Conservation (phyloP, 2,888 invertebrate species). For the Epinotia brunnichana region DNA sequence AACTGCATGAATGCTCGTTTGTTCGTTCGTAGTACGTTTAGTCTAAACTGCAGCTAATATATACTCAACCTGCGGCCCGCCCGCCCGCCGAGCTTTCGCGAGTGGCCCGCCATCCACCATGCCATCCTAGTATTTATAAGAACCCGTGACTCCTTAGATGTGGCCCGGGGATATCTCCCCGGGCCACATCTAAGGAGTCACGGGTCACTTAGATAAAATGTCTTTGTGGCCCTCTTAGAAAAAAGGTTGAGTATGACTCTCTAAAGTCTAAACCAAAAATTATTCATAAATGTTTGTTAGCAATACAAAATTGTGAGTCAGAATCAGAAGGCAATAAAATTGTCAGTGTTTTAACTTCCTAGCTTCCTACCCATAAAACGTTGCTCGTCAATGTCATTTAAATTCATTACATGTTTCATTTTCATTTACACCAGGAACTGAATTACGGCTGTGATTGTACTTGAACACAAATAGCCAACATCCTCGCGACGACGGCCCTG, state of each 20-base stretch:
- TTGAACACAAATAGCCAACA: conserved; percentile 42
- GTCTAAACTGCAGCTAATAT: too few relatives aligned
- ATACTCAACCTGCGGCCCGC: too few relatives aligned
- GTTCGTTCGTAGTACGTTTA: neutral
- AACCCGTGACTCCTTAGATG: too few relatives aligned
- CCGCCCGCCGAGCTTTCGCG: too few relatives aligned
- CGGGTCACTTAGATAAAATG: too few relatives aligned
- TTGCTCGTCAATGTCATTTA: neutral
- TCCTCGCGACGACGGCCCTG: conserved; percentile 56
- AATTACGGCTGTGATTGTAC: conserved; percentile 18
- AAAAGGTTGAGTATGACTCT: too few relatives aligned
- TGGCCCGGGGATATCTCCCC: too few relatives aligned
- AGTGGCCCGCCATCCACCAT: too few relatives aligned
- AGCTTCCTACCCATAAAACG: neutral
- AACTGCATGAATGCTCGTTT: neutral
- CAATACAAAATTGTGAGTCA: neutral
- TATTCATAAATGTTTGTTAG: neutral
- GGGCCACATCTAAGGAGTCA: too few relatives aligned
- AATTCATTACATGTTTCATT: neutral
- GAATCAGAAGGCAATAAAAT: neutral
- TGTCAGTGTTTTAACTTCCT: neutral
- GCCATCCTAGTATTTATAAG: too few relatives aligned
- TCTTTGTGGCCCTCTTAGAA: too few relatives aligned
- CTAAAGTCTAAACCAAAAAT: neutral
- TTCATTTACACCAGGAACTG: conserved; percentile 16